phyloP scores from a whole-genome alignment of 1,140 invertebrate genomes.

The Rhyacophila brunnea region DNA sequence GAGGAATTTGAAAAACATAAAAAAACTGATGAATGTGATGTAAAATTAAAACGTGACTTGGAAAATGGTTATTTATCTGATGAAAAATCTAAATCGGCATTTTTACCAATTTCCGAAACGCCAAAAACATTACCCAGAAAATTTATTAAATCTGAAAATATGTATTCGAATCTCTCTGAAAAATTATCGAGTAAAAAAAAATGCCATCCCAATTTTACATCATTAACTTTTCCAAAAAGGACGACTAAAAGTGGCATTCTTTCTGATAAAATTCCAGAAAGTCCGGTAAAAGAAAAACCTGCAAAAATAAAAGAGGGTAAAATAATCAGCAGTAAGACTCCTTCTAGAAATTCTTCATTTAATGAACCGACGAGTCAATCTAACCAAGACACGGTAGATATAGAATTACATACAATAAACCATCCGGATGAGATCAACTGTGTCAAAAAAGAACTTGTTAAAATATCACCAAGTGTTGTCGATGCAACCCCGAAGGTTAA shows the following conservation, averaged over 20 bases:
- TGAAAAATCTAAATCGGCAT: neutral
- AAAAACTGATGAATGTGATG: no score
- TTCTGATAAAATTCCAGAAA: conserved; percentile 11
- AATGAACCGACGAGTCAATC: conserved; percentile 13
- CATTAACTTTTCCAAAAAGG: conserved; percentile 32
- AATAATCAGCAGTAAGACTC: conserved; percentile 30
- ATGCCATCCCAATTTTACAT: conserved; percentile 12
- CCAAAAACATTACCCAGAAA: conserved; percentile 32
- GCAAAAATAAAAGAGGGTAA: conserved; percentile 20
- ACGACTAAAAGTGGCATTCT: conserved; percentile 33
- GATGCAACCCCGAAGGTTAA: conserved; percentile 32
- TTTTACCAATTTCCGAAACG: conserved; percentile 14
- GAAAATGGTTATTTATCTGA: neutral
- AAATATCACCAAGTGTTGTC: conserved; percentile 27
- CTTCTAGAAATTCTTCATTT: conserved; percentile 31
- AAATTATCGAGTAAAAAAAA: conserved; percentile 2
- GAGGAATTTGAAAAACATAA: neutral
- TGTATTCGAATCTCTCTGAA: neutral
- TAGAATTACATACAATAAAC: no score
- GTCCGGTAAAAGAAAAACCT: conserved; percentile 11
- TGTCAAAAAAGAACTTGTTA: conserved; percentile 1
- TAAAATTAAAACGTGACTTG: neutral
- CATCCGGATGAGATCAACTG: no score
- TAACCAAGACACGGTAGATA: neutral
- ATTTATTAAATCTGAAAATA: conserved; percentile 8